A percentile compares a stretch with the other conserved stretches of the same genome.
These are phyloP conservation scores for Tychaedon coryphoeus DNA, from an alignment of 2,113 vertebrate species.

Conservation along the genomic window DNA sequence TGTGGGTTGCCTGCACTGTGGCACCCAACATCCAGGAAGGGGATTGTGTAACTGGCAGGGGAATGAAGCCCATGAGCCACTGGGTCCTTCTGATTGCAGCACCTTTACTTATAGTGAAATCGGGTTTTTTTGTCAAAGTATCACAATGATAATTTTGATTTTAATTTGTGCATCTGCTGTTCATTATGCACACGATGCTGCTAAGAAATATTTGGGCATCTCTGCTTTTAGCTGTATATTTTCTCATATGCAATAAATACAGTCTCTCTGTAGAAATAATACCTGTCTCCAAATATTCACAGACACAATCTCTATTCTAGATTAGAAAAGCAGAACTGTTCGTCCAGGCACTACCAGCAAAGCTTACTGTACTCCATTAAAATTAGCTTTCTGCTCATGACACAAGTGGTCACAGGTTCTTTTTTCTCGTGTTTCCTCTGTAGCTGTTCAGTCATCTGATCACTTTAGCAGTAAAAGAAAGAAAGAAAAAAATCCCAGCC, in stretches of 20 bases:
- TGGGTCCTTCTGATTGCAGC: background rate
- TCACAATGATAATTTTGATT: background rate
- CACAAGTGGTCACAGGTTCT: conserved; percentile 55
- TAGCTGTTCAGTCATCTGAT: conserved; percentile 47
- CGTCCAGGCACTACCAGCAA: background rate
- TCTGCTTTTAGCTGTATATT: background rate
- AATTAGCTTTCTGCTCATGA: conserved; percentile 22
- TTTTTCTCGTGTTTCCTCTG: conserved; percentile 49
- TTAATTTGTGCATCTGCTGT: background rate
- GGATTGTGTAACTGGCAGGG: conserved; percentile 12
- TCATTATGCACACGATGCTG: background rate
- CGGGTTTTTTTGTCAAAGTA: background rate
- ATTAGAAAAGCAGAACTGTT: background rate
- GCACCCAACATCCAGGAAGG: background rate
- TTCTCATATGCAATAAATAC: background rate
- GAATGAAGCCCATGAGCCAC: background rate
- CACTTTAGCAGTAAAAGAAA: background rate
- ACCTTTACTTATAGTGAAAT: background rate
- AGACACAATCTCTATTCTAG: background rate
- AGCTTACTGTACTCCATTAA: conserved; percentile 1
- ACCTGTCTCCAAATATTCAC: background rate
- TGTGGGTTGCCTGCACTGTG: background rate
- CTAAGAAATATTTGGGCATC: background rate
- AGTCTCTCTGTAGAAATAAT: background rate
- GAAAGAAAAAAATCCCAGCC: conserved; percentile 18